Evolutionary conservation across 1,140 invertebrate species (phyloP), one percentile per base, ranked within the genome.

Genomic region (Penaeus vannamei): DNA sequence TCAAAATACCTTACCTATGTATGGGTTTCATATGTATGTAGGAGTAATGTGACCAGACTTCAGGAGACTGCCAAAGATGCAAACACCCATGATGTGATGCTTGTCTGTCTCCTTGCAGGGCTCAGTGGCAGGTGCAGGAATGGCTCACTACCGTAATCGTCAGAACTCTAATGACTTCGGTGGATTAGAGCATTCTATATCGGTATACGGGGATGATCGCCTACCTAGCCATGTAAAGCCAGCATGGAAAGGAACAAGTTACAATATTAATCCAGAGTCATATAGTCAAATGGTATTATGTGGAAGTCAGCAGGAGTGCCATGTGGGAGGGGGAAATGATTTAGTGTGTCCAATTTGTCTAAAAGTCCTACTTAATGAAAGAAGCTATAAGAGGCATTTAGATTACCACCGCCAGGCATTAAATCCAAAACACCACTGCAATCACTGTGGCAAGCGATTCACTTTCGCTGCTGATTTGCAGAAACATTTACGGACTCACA

Each of bases 401-500:
- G 86, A 90, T 29, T 90, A 90, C 69, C 90, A 90, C 82, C 76
- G 85, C 26, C 80, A 84, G 22, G 83, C 90, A 36, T 90, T 86
- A n/a, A 87, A 87, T 77, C 85, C 82, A 29, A 80, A 85, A 60
- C 84, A 87, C 69, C 81, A 77, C 29, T 90, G 90, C 66, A 80
- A 23, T 42, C 72, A 84, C 10, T 90, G 90, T 72, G 90, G 85
- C 60, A 90, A 90, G 76, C 81, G 76, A 29, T 90, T 86, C 61
- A 84, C 84, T 29, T 90, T 87, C 61, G 90, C 86, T 32, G 87
- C 85, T 80, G 86, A 91, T 36, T 87, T 91, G 20, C 87, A 89
- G 84, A 91, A 91, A 66, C 90, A 91, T 59, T 36, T 91, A 61
- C 62, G 90, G 26, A 87, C 83, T 69, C 90, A 91, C 29, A 91